Percentiles rank a stretch among this genome's conserved stretches.
Evolutionary conservation across 2,888 invertebrate genomes (phyloP).

Genomic region (Galeruca laticollis): DNA sequence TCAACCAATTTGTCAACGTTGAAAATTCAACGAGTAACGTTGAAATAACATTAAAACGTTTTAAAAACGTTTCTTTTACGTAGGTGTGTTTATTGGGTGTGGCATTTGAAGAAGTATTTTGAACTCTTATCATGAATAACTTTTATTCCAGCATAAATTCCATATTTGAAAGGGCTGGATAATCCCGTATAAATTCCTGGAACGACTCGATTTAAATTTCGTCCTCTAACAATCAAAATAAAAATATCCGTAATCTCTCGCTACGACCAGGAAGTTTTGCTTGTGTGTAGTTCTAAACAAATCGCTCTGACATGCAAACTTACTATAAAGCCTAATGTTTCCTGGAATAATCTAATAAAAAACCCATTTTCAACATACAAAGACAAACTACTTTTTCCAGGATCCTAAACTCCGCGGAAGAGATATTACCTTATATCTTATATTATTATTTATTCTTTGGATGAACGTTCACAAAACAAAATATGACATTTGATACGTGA

Average conservation of each 20-base stretch:
- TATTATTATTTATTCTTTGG: conserved; percentile 10
- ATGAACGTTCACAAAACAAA: not conserved
- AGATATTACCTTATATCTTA: conserved; percentile 30
- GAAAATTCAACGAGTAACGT: too few relatives aligned
- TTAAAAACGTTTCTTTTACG: too few relatives aligned
- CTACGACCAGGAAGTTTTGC: conserved; percentile 12
- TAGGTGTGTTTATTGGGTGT: too few relatives aligned
- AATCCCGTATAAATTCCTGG: not conserved
- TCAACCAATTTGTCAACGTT: too few relatives aligned
- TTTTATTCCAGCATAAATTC: too few relatives aligned
- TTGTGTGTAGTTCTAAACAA: conserved; percentile 47
- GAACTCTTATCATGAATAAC: too few relatives aligned
- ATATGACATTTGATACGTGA: too few relatives aligned
- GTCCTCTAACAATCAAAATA: conserved; percentile 3
- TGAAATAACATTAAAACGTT: too few relatives aligned
- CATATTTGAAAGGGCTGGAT: too few relatives aligned
- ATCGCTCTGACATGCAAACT: conserved; percentile 51
- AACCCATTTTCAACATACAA: conserved; percentile 50
- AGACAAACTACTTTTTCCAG: conserved; percentile 46
- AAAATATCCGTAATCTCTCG: conserved; percentile 21
- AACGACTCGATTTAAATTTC: not conserved
- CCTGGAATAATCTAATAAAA: conserved; percentile 53
- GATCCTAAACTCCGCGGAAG: too few relatives aligned
- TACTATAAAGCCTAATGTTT: conserved; percentile 51
- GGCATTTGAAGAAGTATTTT: too few relatives aligned